A percentile compares a stretch with the other conserved stretches of the same genome.
Evolutionary conservation across 2,888 invertebrate species (phyloP).

Genomic region (Drosophila borealis): DNA sequence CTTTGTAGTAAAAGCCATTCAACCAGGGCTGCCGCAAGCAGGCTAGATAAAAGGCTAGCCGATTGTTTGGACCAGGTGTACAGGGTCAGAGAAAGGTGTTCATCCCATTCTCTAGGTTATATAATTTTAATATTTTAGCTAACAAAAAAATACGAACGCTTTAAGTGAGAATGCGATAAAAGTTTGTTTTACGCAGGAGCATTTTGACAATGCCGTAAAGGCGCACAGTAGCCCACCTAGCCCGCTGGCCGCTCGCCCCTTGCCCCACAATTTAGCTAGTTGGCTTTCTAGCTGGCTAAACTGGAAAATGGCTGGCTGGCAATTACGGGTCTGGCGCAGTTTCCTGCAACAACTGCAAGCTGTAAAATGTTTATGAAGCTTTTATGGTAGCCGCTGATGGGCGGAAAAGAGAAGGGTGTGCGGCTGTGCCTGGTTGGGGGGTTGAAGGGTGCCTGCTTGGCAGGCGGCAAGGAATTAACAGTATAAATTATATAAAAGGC

Average conservation of each 20-base stretch:
- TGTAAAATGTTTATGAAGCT: conserved; percentile 80
- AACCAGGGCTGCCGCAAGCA: too few species aligned
- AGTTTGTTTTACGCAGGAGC: conserved; percentile 25
- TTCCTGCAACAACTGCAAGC: conserved; percentile 79
- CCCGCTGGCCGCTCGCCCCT: not conserved
- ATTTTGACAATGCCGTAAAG: conserved; percentile 53
- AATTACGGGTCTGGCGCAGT: conserved; percentile 64
- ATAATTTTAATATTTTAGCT: conserved; percentile 5
- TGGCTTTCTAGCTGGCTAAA: conserved; percentile 59
- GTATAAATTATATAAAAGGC: conserved; percentile 73
- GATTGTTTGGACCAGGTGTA: too few species aligned
- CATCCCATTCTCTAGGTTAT: not conserved
- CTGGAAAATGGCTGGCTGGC: conserved; percentile 69
- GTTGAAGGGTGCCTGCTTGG: not conserved
- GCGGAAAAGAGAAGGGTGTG: conserved; percentile 16
- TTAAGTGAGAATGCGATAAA: conserved; percentile 27
- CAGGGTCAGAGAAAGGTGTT: too few species aligned
- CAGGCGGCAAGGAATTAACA: conserved; percentile 66
- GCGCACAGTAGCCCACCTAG: not conserved
- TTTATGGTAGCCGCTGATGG: conserved; percentile 65
- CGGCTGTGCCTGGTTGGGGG: not conserved
- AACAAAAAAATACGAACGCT: conserved; percentile 11
- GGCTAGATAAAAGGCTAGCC: too few species aligned
- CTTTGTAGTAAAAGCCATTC: too few species aligned
- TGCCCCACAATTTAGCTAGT: conserved; percentile 22